These are phyloP conservation scores for Antrozous pallidus DNA, from an alignment of 2,797 vertebrate genomes.

Conservation along the genomic window DNA sequence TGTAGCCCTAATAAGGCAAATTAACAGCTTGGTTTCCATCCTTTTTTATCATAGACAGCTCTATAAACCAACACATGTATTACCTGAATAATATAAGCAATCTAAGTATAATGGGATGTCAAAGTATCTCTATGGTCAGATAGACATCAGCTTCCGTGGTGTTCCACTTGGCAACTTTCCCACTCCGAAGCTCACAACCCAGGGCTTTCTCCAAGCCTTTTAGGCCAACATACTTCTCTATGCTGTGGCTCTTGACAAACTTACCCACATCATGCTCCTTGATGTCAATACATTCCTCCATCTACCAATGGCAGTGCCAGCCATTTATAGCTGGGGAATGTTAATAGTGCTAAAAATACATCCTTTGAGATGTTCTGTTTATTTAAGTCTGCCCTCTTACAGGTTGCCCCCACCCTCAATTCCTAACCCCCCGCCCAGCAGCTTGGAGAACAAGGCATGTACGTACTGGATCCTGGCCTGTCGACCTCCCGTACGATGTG, in stretches of 20 bases:
- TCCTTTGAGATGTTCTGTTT: no score
- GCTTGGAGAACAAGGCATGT: rapidly evolving
- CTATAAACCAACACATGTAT: not conserved
- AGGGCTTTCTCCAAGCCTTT: not conserved
- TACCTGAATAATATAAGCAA: no score
- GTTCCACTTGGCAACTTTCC: not conserved
- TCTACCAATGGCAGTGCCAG: not conserved
- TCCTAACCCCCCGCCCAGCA: not conserved
- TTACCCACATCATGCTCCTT: rapidly evolving
- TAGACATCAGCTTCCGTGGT: no score
- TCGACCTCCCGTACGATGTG: constrained; percentile 98
- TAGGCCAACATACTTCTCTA: rapidly evolving
- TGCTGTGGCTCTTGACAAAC: rapidly evolving
- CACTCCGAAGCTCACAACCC: not conserved
- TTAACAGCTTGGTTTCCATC: not conserved
- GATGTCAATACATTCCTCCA: not conserved
- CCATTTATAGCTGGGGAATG: not conserved
- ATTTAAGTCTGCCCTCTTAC: not conserved
- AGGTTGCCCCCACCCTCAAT: not conserved
- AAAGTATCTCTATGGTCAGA: rapidly evolving
- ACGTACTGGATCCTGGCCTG: constrained; percentile 97
- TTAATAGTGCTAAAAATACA: not conserved
- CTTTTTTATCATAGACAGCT: not conserved
- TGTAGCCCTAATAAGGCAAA: not conserved
- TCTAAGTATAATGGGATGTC: rapidly evolving